phyloP scores from a whole-genome alignment of 2,888 invertebrate genomes.

The Lasiommata megera region DNA sequence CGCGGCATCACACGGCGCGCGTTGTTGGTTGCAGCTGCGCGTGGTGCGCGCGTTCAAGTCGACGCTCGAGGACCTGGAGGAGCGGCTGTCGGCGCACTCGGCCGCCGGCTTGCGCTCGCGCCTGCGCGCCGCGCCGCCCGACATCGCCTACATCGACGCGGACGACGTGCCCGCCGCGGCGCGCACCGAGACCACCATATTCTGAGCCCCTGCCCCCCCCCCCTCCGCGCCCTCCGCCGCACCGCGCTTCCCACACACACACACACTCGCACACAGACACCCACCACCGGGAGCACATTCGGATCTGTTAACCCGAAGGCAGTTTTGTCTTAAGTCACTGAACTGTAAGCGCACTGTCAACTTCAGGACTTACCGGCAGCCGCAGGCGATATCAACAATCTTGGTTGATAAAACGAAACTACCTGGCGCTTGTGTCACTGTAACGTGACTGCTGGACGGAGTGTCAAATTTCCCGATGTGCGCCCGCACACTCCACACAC shows the following conservation, averaged over 20 bases:
- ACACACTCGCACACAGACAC: background rate
- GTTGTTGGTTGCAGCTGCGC: slow-evolving; percentile 95
- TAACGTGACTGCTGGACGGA: too few relatives aligned
- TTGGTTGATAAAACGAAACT: too few relatives aligned
- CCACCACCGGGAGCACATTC: background rate
- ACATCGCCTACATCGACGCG: slow-evolving; percentile 92
- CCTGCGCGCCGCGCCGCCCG: slow-evolving; percentile 85
- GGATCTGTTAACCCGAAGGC: background rate
- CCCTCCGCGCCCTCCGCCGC: slow-evolving; percentile 25
- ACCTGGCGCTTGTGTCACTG: too few relatives aligned
- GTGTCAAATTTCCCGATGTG: too few relatives aligned
- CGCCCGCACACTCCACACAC: background rate
- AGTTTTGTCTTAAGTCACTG: too few relatives aligned
- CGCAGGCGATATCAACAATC: too few relatives aligned
- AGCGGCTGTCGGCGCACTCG: slow-evolving; percentile 98
- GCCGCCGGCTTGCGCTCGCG: slow-evolving; percentile 95
- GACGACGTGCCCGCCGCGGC: slow-evolving; percentile 74
- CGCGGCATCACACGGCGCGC: slow-evolving; percentile 46
- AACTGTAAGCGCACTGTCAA: too few relatives aligned
- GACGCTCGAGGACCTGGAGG: slow-evolving; percentile 99
- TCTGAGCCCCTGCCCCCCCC: slow-evolving; percentile 46
- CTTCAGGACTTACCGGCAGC: too few relatives aligned
- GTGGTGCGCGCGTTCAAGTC: slow-evolving; percentile 99
- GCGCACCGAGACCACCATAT: slow-evolving; percentile 70
- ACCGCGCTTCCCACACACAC: too few relatives aligned